Evolutionary conservation across 1,140 invertebrate species (phyloP).

Genomic region (Cephus cinctus): DNA sequence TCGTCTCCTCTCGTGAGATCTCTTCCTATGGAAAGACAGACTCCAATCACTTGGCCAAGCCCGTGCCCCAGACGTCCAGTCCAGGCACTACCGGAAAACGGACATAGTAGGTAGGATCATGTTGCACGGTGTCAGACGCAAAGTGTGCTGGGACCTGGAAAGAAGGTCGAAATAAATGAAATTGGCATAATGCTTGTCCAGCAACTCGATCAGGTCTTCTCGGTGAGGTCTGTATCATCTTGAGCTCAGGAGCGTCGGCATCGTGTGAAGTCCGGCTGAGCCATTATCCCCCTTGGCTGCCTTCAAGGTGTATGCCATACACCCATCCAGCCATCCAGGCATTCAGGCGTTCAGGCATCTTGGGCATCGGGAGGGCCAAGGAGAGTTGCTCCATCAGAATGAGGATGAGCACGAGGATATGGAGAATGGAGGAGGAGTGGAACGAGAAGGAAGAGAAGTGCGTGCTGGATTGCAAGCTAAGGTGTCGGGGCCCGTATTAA

Average conservation of each 20-base stretch:
- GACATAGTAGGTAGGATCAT: background rate
- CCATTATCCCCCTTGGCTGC: slow-evolving; percentile 46
- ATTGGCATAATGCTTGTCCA: no score
- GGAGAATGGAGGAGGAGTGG: slow-evolving; percentile 6
- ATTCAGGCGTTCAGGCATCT: slow-evolving; percentile 31
- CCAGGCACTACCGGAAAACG: no score
- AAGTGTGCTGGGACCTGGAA: background rate
- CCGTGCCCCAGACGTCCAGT: no score
- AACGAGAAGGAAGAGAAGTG: slow-evolving; percentile 34
- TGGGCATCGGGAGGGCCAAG: no score
- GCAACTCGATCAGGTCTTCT: no score
- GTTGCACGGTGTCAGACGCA: background rate
- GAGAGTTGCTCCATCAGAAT: slow-evolving; percentile 5
- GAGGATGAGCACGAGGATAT: slow-evolving; percentile 10
- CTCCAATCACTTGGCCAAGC: no score
- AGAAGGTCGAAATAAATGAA: background rate
- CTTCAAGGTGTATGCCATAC: slow-evolving; percentile 33
- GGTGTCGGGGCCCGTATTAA: slow-evolving; percentile 54
- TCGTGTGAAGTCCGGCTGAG: slow-evolving; percentile 55
- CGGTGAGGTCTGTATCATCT: slow-evolving; percentile 48
- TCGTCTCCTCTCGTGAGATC: no score
- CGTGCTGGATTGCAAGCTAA: slow-evolving; percentile 45
- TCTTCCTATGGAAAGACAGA: no score
- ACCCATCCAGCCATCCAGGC: slow-evolving; percentile 22
- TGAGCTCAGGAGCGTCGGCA: slow-evolving; percentile 43